Base-by-base conservation (phyloP, 2,888 invertebrate species). In the Hemicrepidius hirtus region DNA sequence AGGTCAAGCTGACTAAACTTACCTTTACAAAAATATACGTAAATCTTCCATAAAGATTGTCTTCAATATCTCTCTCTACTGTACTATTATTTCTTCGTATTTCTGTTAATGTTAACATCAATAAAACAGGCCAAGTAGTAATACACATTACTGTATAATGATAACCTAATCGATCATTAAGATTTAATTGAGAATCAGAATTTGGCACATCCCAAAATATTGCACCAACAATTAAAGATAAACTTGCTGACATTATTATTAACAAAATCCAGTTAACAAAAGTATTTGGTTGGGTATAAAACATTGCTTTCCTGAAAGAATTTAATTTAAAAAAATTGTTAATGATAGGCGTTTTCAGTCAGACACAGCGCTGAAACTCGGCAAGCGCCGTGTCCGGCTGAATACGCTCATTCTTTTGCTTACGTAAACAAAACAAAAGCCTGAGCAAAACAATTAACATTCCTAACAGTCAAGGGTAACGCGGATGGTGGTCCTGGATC, bases 171-270 rank as follows among this genome's bases (percentile, higher is more conserved):
- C 97, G 89, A 84, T 94, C 94, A 84, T 94, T 93, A 79, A 93
- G 89, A 44, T 90, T 89, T 60, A 94, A 83, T 87, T 94, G 91
- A 1, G 92, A 88, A 84, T 95, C 95, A 3, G 93, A 91, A 40
- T 92, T 88, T 0, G 95, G 93, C 3, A 97, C 90, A 83, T 97
- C 95, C 96, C 96, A 97, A 86, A 95, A 97, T 79, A 97, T 92
- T 77, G 95, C 93, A 44, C 97, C 97, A 35, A 95, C 91, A 77
- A 95, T 88, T 64, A 97, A 89, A 2, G 97, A 97, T 82, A 97
- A 89, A 75, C 94, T 89, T 0, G 94, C 95, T 0, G 96, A 93
- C 13, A 95, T 89, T 18, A 97, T 89, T 10, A 97, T 90, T 75
- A 95, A 91, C 46, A 92, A 91, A 37, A 96, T 90, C 88, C 96